phyloP scores from a whole-genome alignment of 1,140 invertebrate species.

The Trichoplusia ni region DNA sequence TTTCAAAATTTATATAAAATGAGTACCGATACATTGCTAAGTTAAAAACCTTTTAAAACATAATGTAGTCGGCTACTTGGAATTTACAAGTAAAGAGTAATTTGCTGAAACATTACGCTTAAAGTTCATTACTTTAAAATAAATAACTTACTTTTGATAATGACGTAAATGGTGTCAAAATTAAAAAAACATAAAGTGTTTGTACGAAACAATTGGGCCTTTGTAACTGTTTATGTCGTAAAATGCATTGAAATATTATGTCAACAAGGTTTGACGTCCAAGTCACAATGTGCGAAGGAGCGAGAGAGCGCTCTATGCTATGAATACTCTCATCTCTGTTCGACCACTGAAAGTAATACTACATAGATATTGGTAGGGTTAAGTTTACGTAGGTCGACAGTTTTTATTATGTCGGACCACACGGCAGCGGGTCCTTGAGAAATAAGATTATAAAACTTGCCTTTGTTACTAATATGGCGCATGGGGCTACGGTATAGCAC shows the following conservation, averaged over 20 bases:
- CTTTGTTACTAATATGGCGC: conserved; percentile 11
- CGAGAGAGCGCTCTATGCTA: too few relatives aligned
- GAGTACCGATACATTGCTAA: too few relatives aligned
- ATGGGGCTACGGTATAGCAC: neutral
- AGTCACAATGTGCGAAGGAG: too few relatives aligned
- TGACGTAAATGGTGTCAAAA: conserved; percentile 10
- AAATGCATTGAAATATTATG: conserved; percentile 31
- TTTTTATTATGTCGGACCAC: conserved; percentile 30
- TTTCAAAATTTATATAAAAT: too few relatives aligned
- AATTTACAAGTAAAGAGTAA: neutral
- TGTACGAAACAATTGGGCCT: conserved; percentile 9
- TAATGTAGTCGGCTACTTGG: too few relatives aligned
- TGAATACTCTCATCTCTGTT: too few relatives aligned
- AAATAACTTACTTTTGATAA: conserved; percentile 14
- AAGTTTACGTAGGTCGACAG: conserved; percentile 14
- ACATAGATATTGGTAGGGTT: too few relatives aligned
- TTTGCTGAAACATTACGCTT: neutral
- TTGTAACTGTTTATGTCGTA: neutral
- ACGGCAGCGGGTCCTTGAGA: conserved; percentile 10
- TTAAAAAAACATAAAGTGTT: conserved; percentile 2
- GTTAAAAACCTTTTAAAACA: too few relatives aligned
- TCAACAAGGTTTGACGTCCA: conserved; percentile 8
- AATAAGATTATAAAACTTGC: conserved; percentile 6
- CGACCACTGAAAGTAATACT: too few relatives aligned
- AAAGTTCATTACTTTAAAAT: conserved; percentile 4